Conservation (phyloP, 2,888 invertebrate genomes). For the Orthosia cruda region DNA sequence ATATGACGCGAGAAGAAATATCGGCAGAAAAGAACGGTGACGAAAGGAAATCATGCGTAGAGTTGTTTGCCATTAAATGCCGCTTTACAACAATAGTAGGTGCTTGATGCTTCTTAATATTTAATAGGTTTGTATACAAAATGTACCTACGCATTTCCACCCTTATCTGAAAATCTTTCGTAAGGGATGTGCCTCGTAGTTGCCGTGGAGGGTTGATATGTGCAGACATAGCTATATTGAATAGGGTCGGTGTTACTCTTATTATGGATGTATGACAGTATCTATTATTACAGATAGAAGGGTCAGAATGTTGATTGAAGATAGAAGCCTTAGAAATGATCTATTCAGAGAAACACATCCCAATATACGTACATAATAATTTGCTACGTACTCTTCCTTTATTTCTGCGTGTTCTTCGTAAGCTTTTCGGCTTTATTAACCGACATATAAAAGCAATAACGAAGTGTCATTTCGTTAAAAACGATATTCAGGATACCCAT, state of each 20-base stretch:
- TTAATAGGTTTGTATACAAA: conserved; percentile 40
- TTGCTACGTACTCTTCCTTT: conserved; percentile 21
- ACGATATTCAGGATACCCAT: conserved; percentile 32
- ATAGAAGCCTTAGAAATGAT: conserved; percentile 11
- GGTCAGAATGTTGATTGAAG: conserved; percentile 5
- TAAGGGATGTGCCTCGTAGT: background rate
- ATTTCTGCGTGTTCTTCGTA: conserved; percentile 19
- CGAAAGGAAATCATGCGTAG: background rate
- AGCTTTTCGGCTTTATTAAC: conserved; percentile 30
- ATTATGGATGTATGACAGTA: conserved; percentile 12
- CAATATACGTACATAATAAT: conserved; percentile 26
- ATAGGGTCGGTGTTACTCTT: conserved; percentile 18
- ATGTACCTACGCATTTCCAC: conserved; percentile 24
- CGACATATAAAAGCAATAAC: conserved; percentile 45
- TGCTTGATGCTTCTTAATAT: conserved; percentile 43
- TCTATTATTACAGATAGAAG: conserved; percentile 4
- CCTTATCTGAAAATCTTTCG: conserved; percentile 18
- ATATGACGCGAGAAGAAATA: background rate
- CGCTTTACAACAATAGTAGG: conserved; percentile 20
- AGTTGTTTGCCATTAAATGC: conserved; percentile 33
- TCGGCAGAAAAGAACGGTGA: background rate
- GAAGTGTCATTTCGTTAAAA: conserved; percentile 44
- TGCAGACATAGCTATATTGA: conserved; percentile 15
- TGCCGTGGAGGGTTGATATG: conserved; percentile 7
- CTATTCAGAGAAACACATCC: conserved; percentile 10